Evolutionary conservation across 2,113 vertebrate genomes (phyloP), one percentile per base, ranked within the genome.

Genomic region (Kryptolebias marmoratus): DNA sequence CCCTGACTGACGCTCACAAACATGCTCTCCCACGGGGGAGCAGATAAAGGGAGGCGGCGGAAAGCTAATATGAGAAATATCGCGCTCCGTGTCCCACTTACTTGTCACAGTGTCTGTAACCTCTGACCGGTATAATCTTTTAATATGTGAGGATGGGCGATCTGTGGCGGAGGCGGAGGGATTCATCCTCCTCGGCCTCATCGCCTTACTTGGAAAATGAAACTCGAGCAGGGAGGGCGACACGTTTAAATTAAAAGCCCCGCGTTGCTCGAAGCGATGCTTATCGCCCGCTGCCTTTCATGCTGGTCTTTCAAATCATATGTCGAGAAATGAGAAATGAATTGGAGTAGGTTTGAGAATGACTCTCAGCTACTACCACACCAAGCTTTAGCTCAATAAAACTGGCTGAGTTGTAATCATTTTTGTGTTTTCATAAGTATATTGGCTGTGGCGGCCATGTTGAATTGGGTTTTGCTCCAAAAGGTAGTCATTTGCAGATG

Each of bases 191-290:
- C 64, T 70, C 7, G n/a, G 53, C 67, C 74, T 75, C 70, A 82
- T 79, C 68, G 89, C 92, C 76, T 87, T 91, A 91, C 91, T 77
- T 84, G 60, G 70, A 79, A 94, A 95, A 95, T 94, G 93, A 94
- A 94, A 93, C 92, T 91, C 83, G 88, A 73, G 63, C 44, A 7
- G 11, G 14, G 0, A 18, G 16, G 14, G 13, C 32, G 47, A 36
- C 7, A 10, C 0, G 22, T 47, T 4, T 39, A 18, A 14, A 57
- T 16, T 58, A 49, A 56, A 42, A n/a, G 59, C 68, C 39, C 39
- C 5, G 39, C 3, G 36, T 36, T 10, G 1, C 39, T 42, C 1
- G 39, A 42, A 42, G 39, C 1, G 10, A 42, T 42, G 39, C 8
- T 1, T 10, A 42, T 42, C 39, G 39, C 39, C 39, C 1, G 8